These are phyloP conservation scores for Dromiciops gliroides DNA, from an alignment of 2,113 vertebrate genomes.

Conservation along the genomic window DNA sequence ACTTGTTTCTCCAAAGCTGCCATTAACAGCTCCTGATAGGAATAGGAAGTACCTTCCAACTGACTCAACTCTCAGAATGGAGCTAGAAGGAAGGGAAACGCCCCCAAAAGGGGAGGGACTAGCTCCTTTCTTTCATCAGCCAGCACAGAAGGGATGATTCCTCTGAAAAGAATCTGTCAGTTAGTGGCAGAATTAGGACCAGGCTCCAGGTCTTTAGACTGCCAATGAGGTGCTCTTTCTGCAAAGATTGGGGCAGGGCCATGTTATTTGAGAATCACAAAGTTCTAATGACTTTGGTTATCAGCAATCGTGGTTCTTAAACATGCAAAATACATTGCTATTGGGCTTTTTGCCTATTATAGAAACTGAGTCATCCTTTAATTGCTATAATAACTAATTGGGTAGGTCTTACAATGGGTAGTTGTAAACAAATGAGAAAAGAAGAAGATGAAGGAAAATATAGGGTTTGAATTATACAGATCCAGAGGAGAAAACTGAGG, in stretches of 20 bases:
- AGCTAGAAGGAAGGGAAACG: too few species aligned
- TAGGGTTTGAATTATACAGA: not conserved
- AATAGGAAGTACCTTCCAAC: too few species aligned
- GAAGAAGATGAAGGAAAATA: not conserved
- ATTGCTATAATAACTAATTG: conserved; percentile 44
- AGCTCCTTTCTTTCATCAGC: too few species aligned
- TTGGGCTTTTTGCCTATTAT: not conserved
- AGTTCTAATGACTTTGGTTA: conserved; percentile 32
- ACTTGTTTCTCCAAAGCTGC: too few species aligned
- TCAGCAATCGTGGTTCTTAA: conserved; percentile 42
- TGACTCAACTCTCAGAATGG: too few species aligned
- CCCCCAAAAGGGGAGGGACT: too few species aligned
- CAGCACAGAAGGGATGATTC: too few species aligned
- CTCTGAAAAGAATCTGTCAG: too few species aligned
- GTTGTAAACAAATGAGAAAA: conserved; percentile 16
- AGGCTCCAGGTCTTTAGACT: too few species aligned
- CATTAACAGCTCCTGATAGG: too few species aligned
- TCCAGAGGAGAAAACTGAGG: not conserved
- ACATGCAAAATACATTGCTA: conserved; percentile 39
- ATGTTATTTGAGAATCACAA: not conserved
- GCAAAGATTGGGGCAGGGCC: too few species aligned
- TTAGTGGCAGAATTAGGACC: too few species aligned
- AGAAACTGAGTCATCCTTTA: conserved; percentile 20
- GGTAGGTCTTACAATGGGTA: conserved; percentile 24
- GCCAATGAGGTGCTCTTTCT: not conserved